Evolutionary conservation across 2,113 vertebrate species (phyloP), one percentile per base, ranked within the genome.

Genomic region (Otus sunia): DNA sequence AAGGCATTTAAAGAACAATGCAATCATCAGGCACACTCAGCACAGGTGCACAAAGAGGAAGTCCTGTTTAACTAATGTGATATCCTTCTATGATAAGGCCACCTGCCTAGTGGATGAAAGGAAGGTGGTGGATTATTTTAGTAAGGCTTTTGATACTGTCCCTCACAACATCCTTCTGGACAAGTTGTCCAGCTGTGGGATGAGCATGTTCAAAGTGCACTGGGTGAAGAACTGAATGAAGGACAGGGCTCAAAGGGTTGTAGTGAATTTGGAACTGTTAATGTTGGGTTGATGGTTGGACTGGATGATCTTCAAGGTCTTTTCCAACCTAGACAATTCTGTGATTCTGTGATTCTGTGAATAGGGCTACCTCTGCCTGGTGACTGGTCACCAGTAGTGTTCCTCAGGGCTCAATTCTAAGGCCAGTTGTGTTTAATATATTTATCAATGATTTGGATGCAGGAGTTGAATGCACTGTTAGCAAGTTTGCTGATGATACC

Each of bases 341-440:
- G 39, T n/a, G n/a, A n/a, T n/a, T n/a, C n/a, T n/a, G n/a, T n/a
- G n/a, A 41, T 41, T 41, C 39, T 41, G 21, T 37, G 34, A 73
- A 45, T 26, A 4, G 7, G 27, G 34, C 10, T 37, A 47, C 5
- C 10, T 47, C 12, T 66, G 59, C 10, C 17, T 56, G 21, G 12
- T 6, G 3, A 27, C 6, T 1, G 4, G 22, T 64, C 49, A 55
- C 39, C 16, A 45, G 10, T 1, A 1, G 47, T 13, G 6, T 25
- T 45, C 58, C 11, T 43, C 8, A 76, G 26, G 36, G 19, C 15
- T 45, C 43, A 45, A 45, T 45, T 45, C 16, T 45, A 45, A 16
- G 15, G 43, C 10, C 29, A 20, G 10, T 45, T 11, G 21, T 47
- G 11, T 20, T 75, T 36, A 45, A 41, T 36, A 47, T 43, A 29